A percentile compares a stretch with the other conserved stretches of the same genome.
phyloP scores from a whole-genome alignment of 2,888 invertebrate genomes.

The Drosophila mulleri region DNA sequence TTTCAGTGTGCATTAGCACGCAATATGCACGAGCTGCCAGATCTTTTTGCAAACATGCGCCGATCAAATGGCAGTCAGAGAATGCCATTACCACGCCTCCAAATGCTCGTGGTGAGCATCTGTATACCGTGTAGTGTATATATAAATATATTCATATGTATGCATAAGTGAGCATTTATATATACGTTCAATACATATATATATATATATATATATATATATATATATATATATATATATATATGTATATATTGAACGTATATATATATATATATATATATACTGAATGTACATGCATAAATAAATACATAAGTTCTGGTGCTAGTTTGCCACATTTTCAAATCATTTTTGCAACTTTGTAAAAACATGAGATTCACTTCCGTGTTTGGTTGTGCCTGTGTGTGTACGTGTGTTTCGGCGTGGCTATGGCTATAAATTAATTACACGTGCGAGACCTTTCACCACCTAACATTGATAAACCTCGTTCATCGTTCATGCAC shows the following conservation, averaged over 20 bases:
- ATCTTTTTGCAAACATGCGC: too few relatives aligned
- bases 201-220: too few relatives aligned
- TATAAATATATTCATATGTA: not conserved
- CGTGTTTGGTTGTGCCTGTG: constrained; percentile 13
- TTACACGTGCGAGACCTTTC: constrained; percentile 74
- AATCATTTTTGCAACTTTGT: constrained; percentile 64
- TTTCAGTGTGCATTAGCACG: too few relatives aligned
- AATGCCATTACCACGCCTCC: too few relatives aligned
- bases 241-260: too few relatives aligned
- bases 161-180: not conserved
- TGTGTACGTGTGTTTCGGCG: constrained; percentile 2
- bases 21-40: too few relatives aligned
- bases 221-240: too few relatives aligned
- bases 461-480: constrained; percentile 33
- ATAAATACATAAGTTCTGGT: constrained; percentile 29
- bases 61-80: too few relatives aligned
- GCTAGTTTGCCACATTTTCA: constrained; percentile 40
- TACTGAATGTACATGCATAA: constrained; percentile 4
- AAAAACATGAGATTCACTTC: constrained; percentile 52
- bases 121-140: too few relatives aligned
- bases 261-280: not conserved
- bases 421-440: constrained; percentile 45
- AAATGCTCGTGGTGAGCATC: too few relatives aligned
- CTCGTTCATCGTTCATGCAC: constrained; percentile 31
- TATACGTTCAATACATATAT: too few relatives aligned